These are phyloP conservation scores for Grammomys dolichurus DNA, from an alignment of 2,113 vertebrate species.

Conservation along the genomic window DNA sequence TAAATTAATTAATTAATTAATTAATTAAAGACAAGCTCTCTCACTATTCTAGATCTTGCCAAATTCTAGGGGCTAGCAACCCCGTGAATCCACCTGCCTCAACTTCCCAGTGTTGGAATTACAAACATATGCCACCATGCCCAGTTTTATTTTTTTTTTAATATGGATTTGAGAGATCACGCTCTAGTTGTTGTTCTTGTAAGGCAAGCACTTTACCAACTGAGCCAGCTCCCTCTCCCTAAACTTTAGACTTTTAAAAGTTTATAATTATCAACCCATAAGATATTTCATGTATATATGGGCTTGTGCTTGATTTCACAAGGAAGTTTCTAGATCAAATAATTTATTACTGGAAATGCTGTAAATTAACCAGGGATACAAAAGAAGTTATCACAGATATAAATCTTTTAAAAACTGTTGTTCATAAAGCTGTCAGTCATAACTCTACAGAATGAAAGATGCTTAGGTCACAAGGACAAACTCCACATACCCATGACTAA, in stretches of 20 bases:
- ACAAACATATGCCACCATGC: not conserved
- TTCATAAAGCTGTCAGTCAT: conserved; percentile 42
- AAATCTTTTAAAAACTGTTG: conserved; percentile 50
- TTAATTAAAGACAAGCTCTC: not conserved
- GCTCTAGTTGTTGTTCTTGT: not conserved
- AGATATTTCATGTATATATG: conserved; percentile 4
- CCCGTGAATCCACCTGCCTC: not conserved
- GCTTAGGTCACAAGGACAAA: conserved; percentile 42
- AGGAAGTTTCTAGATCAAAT: conserved; percentile 41
- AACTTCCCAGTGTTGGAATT: not conserved
- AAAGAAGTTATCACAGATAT: conserved; percentile 56
- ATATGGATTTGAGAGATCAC: not conserved
- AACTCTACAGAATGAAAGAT: conserved; percentile 29
- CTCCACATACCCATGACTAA: not conserved
- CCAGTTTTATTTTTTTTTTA: not conserved
- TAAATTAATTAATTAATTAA: no score
- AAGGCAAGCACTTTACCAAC: not conserved
- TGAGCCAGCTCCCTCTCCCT: not conserved
- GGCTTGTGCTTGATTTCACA: conserved; percentile 45
- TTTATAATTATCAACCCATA: conserved; percentile 45
- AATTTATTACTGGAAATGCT: conserved; percentile 40
- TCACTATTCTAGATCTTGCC: not conserved
- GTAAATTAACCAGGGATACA: conserved; percentile 49
- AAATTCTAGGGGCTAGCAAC: not conserved
- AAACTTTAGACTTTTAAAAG: conserved; percentile 26